Base-by-base conservation (phyloP, 2,797 vertebrate species). In the Hoplostethus atlanticus region DNA sequence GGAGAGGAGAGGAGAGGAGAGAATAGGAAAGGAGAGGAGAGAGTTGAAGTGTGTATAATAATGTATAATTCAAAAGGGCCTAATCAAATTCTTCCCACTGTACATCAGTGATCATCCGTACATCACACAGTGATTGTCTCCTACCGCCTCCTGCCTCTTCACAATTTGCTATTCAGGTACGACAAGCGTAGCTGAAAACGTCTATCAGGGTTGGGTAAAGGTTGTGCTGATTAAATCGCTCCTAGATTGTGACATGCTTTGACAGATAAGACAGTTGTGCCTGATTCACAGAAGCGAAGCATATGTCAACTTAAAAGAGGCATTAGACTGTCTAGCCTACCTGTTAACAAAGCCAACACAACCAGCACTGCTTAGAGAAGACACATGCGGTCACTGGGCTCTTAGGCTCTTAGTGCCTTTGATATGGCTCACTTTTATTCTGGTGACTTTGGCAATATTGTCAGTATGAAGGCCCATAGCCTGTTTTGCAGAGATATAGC, bases 211-310 rank as follows among this genome's bases (percentile, higher is more conserved):
- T 65, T 53, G 25, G 40, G 30, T 25, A 53, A 48, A 53, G 51
- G 51, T 25, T 46, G 51, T 31, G 15, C 60, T 75, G 61, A 31
- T 62, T 64, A 64, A 62, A 63, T 25, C 68, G 25, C 59, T 68
- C 15, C 42, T 48, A 47, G 51, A 54, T 52, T 62, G 76, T 11
- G 40, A 54, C 16, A 10, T 34, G 21, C 31, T 38, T 52, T 15
- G 5, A 54, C 46, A 54, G 58, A 71, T 64, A 50, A 65, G 40
- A 62, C 28, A 3, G 28, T 28, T 28, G 28, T 28, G 28, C 28
- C 28, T 28, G 28, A 28, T 28, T 28, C 28, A 28, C 28, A 28
- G 28, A 28, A 28, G 28, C 28, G 28, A 28, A 28, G 28, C 28
- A 3, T 28, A 28, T 2, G 28, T 28, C 3, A 28, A 28, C 28